Base-by-base conservation (phyloP, 2,113 vertebrate species). In the Megaceryle torquata region DNA sequence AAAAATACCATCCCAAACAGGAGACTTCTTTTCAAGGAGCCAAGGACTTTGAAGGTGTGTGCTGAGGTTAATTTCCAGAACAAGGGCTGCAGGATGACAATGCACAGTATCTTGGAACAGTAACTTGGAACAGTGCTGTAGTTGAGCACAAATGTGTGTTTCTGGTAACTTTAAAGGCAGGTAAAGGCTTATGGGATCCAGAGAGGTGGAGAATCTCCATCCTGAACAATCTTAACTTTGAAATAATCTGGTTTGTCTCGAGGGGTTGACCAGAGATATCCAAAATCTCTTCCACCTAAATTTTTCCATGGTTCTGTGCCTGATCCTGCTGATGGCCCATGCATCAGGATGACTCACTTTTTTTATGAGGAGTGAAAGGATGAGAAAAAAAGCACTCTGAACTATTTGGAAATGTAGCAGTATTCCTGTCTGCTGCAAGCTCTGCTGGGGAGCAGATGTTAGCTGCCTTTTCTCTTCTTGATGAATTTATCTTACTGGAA, bases 401-500 rank as follows among this genome's bases (percentile, higher is more conserved):
- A 86, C n/a, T 54, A 61, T 68, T 43, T 24, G 37, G 80, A 64
- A 74, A 77, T 44, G 41, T 3, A 72, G 29, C 39, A 46, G 2
- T 79, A 24, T 59, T 24, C 20, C 37, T 41, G 46, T 61, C 46
- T 65, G 77, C 83, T 83, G 43, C 41, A 35, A 48, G 74, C 84
- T 82, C 51, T 65, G 68, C 54, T 0, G 3, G 69, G 84, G 81
- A 96, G 89, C 95, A 94, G 93, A 89, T 91, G 89, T 44, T 57
- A 63, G 51, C 84, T 95, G 91, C 74, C 69, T 92, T 74, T 91
- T 83, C 63, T 64, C 48, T 88, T 43, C 31, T n/a, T 39, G 43
- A 33, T 82, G 43, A 68, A 85, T 87, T 95, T 78, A 60, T 94
- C 89, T 79, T 81, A 43, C 87, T 82, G 89, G 74, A 82, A 89